Conservation (phyloP, 1,140 invertebrate species). For the Zaprionus vittiger region DNA sequence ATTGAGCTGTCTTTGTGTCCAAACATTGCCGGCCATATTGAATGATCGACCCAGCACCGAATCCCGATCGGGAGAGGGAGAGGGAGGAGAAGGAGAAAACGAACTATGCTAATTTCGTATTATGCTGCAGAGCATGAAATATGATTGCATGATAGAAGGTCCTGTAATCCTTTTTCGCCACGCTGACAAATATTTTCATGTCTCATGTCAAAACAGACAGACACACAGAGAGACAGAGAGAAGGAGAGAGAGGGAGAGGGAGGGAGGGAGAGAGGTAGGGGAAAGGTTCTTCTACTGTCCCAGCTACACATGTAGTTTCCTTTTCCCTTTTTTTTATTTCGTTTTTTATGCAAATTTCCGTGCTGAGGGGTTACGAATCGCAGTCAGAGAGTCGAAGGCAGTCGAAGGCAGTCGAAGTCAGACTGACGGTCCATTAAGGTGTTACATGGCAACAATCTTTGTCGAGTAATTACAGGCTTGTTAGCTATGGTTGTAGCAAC, state of each 20-base stretch:
- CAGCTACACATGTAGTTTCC: slow-evolving; percentile 12
- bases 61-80: background rate
- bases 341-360: slow-evolving; percentile 69
- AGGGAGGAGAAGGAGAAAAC: background rate
- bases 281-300: background rate
- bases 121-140: slow-evolving; percentile 52
- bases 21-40: slow-evolving; percentile 56
- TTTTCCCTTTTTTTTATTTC: slow-evolving; percentile 10
- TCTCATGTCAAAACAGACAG: slow-evolving; percentile 68
- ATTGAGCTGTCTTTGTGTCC: slow-evolving; percentile 74
- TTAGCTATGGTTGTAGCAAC: slow-evolving; percentile 80
- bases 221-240: background rate
- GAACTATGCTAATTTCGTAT: slow-evolving; percentile 38
- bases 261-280: background rate
- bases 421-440: slow-evolving; percentile 69
- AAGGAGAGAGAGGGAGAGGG: background rate
- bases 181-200: slow-evolving; percentile 75
- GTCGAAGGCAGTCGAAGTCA: background rate
- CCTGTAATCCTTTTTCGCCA: slow-evolving; percentile 43
- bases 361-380: slow-evolving; percentile 29
- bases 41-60: background rate
- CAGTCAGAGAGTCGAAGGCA: slow-evolving; percentile 10
- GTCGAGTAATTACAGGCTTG: slow-evolving; percentile 79
- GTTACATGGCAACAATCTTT: slow-evolving; percentile 72
- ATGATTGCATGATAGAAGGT: slow-evolving; percentile 53